Conservation (phyloP, 2,797 vertebrate genomes). For the Acanthurus tractus region DNA sequence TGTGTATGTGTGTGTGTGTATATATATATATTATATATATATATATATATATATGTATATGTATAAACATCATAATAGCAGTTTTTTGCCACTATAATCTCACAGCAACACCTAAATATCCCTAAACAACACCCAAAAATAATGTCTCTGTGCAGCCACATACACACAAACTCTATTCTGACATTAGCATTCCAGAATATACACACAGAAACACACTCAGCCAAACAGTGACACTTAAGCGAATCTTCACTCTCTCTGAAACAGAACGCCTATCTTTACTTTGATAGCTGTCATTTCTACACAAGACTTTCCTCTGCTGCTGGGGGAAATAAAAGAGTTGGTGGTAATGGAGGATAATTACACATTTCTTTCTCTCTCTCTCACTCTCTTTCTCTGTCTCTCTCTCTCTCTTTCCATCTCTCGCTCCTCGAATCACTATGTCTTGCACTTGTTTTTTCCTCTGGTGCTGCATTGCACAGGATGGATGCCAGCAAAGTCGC, state of each 20-base stretch:
- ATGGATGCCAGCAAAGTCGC: constrained; percentile 96
- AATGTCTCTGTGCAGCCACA: not conserved
- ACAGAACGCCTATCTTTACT: constrained; percentile 85
- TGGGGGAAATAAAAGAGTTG: constrained; percentile 92
- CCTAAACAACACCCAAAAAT: not conserved
- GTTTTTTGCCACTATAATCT: constrained; percentile 10
- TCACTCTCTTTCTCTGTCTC: constrained; percentile 9
- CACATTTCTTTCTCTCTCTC: constrained; percentile 62
- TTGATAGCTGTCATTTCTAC: constrained; percentile 91
- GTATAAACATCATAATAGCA: not conserved
- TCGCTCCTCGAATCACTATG: not conserved
- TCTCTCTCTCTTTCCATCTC: constrained; percentile 3
- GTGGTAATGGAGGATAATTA: constrained; percentile 98
- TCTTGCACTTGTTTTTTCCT: constrained; percentile 68
- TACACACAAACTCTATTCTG: constrained; percentile 3
- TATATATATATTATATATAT: too few species aligned
- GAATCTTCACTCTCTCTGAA: constrained; percentile 60
- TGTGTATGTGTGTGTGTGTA: too few species aligned
- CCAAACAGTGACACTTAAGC: constrained; percentile 50
- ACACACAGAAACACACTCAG: constrained; percentile 13
- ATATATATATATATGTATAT: too few species aligned
- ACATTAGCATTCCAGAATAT: not conserved
- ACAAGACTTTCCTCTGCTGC: constrained; percentile 90
- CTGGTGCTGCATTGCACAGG: constrained; percentile 89
- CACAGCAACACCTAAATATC: not conserved